Percentiles rank a stretch among this genome's conserved stretches.
Conservation (phyloP, 2,797 vertebrate species). For the Labeo calbasu region DNA sequence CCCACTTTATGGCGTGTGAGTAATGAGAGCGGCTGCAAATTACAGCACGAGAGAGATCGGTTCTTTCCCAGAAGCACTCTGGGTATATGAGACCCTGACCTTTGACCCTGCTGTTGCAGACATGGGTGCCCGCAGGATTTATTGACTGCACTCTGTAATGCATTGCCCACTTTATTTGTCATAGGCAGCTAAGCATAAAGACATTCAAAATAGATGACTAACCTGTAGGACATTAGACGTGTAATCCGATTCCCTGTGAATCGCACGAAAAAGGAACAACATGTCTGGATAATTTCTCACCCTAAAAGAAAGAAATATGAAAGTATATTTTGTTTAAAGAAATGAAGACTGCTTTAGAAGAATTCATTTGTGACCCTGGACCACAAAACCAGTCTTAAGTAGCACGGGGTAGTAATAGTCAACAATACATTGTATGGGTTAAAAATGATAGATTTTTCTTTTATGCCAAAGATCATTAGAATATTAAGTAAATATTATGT, state of each 20-base stretch:
- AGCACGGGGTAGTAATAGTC: too few relatives aligned
- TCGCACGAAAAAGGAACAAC: neutral
- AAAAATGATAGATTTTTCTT: too few relatives aligned
- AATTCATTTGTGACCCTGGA: neutral
- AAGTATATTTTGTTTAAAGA: neutral
- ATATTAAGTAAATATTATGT: too few relatives aligned
- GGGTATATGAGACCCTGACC: conserved; percentile 69
- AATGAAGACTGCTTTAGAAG: neutral
- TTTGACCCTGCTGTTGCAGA: conserved; percentile 74
- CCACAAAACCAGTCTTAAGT: too few relatives aligned
- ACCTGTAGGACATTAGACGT: neutral
- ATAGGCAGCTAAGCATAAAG: conserved; percentile 18
- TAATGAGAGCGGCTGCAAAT: conserved; percentile 67
- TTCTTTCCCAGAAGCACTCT: conserved; percentile 71
- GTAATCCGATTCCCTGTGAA: neutral
- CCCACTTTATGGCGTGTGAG: conserved; percentile 53
- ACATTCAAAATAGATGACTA: conserved; percentile 27
- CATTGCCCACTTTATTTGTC: conserved; percentile 31
- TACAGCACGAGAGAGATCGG: conserved; percentile 72
- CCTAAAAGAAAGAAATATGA: neutral
- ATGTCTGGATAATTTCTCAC: neutral
- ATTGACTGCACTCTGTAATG: conserved; percentile 72
- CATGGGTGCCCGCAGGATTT: conserved; percentile 75
- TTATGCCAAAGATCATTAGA: too few relatives aligned
- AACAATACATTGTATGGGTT: too few relatives aligned